Evolutionary conservation across 2,797 vertebrate species (phyloP).

Genomic region (Anisognathus igniventris): DNA sequence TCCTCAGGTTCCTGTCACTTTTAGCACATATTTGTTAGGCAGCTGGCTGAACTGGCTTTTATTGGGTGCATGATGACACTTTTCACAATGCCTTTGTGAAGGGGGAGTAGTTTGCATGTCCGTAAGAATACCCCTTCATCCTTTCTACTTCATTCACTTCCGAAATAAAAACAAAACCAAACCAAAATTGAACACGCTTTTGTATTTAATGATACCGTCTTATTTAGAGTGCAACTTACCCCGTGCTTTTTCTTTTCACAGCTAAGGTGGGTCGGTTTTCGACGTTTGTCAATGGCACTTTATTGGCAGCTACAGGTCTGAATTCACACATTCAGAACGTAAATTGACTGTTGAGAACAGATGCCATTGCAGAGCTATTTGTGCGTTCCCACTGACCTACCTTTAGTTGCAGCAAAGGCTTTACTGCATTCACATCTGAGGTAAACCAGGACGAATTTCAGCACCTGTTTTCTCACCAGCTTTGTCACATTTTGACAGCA

Average conservation of each 20-base stretch:
- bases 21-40: neutral
- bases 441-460: neutral
- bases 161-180: neutral
- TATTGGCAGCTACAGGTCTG: neutral
- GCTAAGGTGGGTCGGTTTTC: neutral
- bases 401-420: neutral
- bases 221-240: neutral
- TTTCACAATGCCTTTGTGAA: neutral
- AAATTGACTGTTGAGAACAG: neutral
- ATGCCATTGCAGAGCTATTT: neutral
- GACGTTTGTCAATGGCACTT: neutral
- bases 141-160: neutral
- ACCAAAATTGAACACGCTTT: neutral
- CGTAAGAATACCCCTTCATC: neutral
- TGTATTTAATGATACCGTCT: neutral
- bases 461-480: neutral
- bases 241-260: neutral
- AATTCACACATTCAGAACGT: neutral
- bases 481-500: neutral
- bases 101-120: neutral
- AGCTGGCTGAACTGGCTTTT: neutral
- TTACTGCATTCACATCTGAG: neutral
- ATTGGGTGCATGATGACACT: rapidly evolving
- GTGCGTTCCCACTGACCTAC: neutral
- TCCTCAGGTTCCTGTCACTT: neutral